Base-by-base conservation (phyloP, 2,113 vertebrate genomes). In the Muntiacus muntjak region DNA sequence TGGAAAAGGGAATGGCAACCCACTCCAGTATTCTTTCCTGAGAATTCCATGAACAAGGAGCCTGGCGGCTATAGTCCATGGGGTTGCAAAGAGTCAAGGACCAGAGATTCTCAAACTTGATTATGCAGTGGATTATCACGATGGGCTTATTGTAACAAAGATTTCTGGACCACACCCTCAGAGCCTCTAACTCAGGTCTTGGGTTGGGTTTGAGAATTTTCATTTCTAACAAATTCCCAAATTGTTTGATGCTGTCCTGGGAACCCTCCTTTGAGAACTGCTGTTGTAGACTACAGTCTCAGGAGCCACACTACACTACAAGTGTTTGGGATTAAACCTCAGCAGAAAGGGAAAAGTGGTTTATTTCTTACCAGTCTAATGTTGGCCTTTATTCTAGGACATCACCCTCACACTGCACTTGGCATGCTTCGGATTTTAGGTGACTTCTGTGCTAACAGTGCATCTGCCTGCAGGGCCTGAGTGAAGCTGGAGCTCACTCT, bases 321-420 rank as follows among this genome's bases (percentile, higher is more conserved):
- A 92, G 25, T 6, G n/a, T 95, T 87, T 16, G 21, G 30, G 95
- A 90, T 87, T 84, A 36, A 93, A 89, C 4, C 26, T 79, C 54
- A 25, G n/a, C 54, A 60, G 64, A 64, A 14, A 4, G 15, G 47
- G 40, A 30, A 62, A 79, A 15, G 16, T 54, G 19, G 7, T 92
- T 55, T 91, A 12, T 3, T 52, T 83, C 33, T 78, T 67, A 33
- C 23, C 74, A 15, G 21, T 36, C n/a, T 85, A 71, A 87, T 5
- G 45, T 13, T 36, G 28, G 21, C 43, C 45, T 62, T 60, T 67
- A 57, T 91, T 78, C n/a, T 30, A 25, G 45, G 28, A 28, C 10
- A 47, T 30, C 3, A 11, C 11, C 45, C 30, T 50, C 58, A 7
- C n/a, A 82, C 3, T 19, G 4, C n/a, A 36, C 58, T 43, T 64